Base-by-base conservation (phyloP, 2,113 vertebrate genomes). In the Phrynocephalus versicolor region DNA sequence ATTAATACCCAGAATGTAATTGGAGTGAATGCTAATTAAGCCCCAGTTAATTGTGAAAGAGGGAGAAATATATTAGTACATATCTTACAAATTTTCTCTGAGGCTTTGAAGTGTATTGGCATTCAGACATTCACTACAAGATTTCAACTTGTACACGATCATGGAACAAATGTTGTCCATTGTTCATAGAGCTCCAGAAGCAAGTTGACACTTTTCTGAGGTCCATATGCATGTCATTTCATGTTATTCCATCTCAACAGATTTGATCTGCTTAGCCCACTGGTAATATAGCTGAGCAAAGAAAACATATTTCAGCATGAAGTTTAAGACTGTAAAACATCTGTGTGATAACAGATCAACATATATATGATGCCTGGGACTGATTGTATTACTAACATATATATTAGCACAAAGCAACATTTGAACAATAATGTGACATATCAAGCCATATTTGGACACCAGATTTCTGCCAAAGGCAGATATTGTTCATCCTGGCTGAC, bases 11-110 rank as follows among this genome's bases (percentile, higher is more conserved):
- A 90, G 77, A 81, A 74, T 87, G n/a, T 79, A 1, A 60, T 6
- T 89, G 64, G 72, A 88, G 57, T 85, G 91, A 86, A 45, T 88
- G 14, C 80, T 89, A 75, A 79, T 91, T 74, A 23, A 88, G 2
- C 84, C 78, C 55, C 82, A n/a, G 79, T 62, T 65, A 6, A n/a
- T 60, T 33, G 16, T 86, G 73, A 27, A 35, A 87, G 9, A n/a
- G n/a, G n/a, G n/a, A n/a, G n/a, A n/a, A n/a, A n/a, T n/a, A n/a
- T n/a, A 27, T 30, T 90, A 88, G n/a, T n/a, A 69, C 18, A 9
- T 72, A n/a, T 37, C 86, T 88, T 65, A 88, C 21, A 25, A 57
- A 51, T 39, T 74, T 58, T 69, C 51, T 67, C 23, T 33, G 79
- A 71, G 83, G 35, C 69, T 25, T 19, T 79, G 37, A 71, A 25